These are phyloP conservation scores for Zonotrichia albicollis DNA, from an alignment of 2,797 vertebrate genomes.

Conservation along the genomic window DNA sequence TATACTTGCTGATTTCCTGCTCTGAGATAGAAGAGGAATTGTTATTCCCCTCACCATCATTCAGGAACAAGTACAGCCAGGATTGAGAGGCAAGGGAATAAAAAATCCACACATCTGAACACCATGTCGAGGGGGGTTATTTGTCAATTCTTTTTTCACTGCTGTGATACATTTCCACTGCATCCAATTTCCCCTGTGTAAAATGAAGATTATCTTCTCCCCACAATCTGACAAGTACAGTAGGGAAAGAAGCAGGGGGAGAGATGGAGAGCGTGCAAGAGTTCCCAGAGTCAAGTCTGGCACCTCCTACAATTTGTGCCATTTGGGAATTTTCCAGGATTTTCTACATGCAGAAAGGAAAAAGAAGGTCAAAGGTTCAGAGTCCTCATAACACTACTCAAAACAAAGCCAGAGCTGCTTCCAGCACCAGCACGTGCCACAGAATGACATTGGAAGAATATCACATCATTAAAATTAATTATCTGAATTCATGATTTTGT, in stretches of 20 bases:
- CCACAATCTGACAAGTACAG: slow-evolving; percentile 45
- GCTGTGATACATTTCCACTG: slow-evolving; percentile 5
- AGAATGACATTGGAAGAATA: background rate
- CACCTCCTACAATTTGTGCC: background rate
- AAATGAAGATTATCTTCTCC: slow-evolving; percentile 57
- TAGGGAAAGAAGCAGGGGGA: background rate
- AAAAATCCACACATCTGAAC: slow-evolving; percentile 1
- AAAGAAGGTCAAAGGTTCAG: slow-evolving; percentile 29
- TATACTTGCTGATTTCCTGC: slow-evolving; percentile 48
- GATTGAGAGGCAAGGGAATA: background rate
- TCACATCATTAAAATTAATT: background rate
- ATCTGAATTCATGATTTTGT: background rate
- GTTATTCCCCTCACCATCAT: background rate
- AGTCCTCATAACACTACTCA: background rate
- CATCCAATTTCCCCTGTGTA: slow-evolving; percentile 40
- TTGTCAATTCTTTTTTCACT: slow-evolving; percentile 20
- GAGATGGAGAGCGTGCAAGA: fast-evolving
- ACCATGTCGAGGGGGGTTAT: background rate
- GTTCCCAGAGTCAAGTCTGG: background rate
- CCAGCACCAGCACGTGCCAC: background rate
- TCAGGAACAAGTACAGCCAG: slow-evolving; percentile 4
- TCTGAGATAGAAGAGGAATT: background rate
- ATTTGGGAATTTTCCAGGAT: slow-evolving; percentile 45
- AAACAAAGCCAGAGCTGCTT: slow-evolving; percentile 7
- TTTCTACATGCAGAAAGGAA: slow-evolving; percentile 5